A percentile compares a stretch with the other conserved stretches of the same genome.
Conservation (phyloP, 2,888 invertebrate genomes). For the Amphipoea oculea region DNA sequence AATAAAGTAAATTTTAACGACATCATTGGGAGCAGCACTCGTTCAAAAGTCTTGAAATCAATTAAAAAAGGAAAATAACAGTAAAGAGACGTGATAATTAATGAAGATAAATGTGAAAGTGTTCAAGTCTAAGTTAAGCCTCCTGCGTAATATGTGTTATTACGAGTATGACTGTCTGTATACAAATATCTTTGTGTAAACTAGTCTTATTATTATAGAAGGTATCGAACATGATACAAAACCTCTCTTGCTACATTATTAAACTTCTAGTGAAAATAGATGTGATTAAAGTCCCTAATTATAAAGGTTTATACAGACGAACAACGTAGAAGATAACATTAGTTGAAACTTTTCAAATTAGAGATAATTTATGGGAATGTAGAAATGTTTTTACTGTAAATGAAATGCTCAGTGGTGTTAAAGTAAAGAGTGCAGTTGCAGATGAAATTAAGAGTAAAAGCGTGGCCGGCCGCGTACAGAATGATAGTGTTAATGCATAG, state of each 20-base stretch:
- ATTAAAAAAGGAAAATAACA: not conserved
- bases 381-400: conserved; percentile 22
- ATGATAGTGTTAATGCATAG: conserved; percentile 46
- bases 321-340: not conserved
- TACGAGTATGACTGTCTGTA: not conserved
- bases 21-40: not conserved
- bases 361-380: not conserved
- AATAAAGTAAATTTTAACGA: not conserved
- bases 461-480: not conserved
- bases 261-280: not conserved
- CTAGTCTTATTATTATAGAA: not conserved
- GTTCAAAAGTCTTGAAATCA: not conserved
- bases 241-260: not conserved
- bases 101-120: not conserved
- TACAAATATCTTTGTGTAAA: not conserved
- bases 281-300: not conserved
- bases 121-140: not conserved
- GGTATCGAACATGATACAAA: not conserved
- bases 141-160: not conserved
- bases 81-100: not conserved
- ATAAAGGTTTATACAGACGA: not conserved
- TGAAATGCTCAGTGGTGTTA: conserved; percentile 6
- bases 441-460: conserved; percentile 34
- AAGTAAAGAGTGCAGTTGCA: conserved; percentile 30
- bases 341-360: not conserved